Base-by-base conservation (phyloP, 2,113 vertebrate species). In the Zosterops lateralis region DNA sequence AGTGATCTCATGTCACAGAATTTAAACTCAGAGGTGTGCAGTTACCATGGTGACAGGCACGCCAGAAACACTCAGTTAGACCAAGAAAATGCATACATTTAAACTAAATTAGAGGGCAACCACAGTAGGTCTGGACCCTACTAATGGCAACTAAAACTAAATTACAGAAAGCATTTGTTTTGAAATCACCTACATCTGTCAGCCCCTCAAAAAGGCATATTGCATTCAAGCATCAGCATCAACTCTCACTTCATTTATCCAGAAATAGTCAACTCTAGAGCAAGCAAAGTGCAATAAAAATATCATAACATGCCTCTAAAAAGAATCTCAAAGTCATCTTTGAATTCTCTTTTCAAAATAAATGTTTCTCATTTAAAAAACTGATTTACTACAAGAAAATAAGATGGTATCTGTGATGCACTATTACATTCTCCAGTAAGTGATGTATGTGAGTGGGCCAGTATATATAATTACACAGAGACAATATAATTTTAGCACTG, bases 31-130 rank as follows among this genome's bases (percentile, higher is more conserved):
- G 47, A 81, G 32, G 66, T 81, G 28, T 65, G 38, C 57, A 47
- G 86, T 89, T 65, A 51, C 80, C 92, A 84, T 78, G 62, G 91
- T n/a, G 45, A 94, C n/a, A 89, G 34, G 31, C 57, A 75, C 51
- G 32, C 50, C 50, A 31, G 53, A 72, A 96, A 75, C 2, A 9
- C 64, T 42, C 36, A 51, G 48, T 45, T 17, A 83, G 60, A 74
- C 14, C 36, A 56, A 53, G 53, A 57, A 93, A 93, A 93, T 14
- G 9, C n/a, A 88, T 7, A 34, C 26, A 58, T 80, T 57, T 56
- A 44, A 75, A 89, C 47, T 32, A 67, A 51, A 15, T 57, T 44
- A 42, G 54, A 24, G 18, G 34, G 20, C 51, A 85, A n/a, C 54
- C 58, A 48, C 14, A 51, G 24, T 4, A 85, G 36, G 17, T 48